Evolutionary conservation across 2,888 invertebrate genomes (phyloP).

Genomic region (Dolomedes plantarius): DNA sequence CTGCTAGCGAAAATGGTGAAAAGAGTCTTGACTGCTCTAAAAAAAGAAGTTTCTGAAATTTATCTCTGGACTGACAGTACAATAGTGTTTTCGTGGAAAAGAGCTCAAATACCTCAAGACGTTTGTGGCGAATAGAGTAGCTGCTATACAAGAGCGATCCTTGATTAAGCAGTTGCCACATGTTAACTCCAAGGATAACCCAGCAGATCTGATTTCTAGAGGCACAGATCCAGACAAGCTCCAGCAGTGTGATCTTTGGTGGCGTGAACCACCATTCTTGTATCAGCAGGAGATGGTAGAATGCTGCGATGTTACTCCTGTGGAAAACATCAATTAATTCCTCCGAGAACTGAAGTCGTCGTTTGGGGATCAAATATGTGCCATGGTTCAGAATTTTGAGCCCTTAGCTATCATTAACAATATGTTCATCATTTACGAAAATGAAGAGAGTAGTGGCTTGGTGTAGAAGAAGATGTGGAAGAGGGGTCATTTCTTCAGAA

Average conservation of each 20-base stretch:
- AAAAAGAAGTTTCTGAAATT: not conserved
- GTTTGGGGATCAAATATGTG: no score
- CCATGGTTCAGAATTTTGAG: no score
- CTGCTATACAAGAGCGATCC: slow-evolving; percentile 71
- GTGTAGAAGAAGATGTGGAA: no score
- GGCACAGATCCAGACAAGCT: slow-evolving; percentile 69
- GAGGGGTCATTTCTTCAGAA: no score
- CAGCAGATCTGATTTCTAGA: slow-evolving; percentile 75
- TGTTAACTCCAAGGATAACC: slow-evolving; percentile 74
- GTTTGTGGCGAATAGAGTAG: slow-evolving; percentile 74
- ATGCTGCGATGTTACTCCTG: not conserved
- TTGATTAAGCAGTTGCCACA: slow-evolving; percentile 73
- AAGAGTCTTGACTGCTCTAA: not conserved
- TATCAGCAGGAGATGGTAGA: not conserved
- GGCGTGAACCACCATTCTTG: slow-evolving; percentile 58
- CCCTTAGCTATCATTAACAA: no score
- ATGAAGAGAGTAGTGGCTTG: no score
- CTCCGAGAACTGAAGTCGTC: not conserved
- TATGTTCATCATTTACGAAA: no score
- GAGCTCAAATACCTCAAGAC: no score
- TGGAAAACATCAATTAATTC: not conserved
- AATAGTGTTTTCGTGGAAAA: not conserved
- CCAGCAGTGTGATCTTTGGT: slow-evolving; percentile 48
- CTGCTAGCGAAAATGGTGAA: not conserved
- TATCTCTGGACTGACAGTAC: not conserved